A percentile compares a stretch with the other conserved stretches of the same genome.
phyloP scores from a whole-genome alignment of 2,113 vertebrate species.

The Meriones unguiculatus region DNA sequence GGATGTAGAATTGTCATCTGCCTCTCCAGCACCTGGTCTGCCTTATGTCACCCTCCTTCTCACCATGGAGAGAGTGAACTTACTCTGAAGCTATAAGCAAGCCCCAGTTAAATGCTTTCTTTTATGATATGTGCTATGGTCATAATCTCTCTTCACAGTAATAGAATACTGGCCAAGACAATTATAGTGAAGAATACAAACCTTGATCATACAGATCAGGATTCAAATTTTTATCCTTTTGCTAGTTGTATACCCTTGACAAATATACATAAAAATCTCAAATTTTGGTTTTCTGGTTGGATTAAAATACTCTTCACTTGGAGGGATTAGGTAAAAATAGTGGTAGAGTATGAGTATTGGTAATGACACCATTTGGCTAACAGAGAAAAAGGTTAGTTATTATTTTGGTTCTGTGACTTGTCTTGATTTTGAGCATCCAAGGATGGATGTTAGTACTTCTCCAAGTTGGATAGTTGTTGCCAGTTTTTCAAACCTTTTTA shows the following conservation, averaged over 20 bases:
- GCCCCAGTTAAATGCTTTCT: not conserved
- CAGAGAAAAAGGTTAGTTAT: not conserved
- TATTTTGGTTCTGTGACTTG: constrained; percentile 12
- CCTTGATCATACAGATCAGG: not conserved
- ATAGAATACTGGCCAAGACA: not conserved
- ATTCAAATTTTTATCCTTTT: not conserved
- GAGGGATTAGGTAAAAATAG: not conserved
- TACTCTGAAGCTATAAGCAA: not conserved
- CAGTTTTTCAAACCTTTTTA: not conserved
- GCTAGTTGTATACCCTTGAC: not conserved
- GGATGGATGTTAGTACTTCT: not conserved
- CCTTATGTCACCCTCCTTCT: not conserved
- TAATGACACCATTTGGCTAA: not conserved
- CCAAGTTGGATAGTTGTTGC: not conserved
- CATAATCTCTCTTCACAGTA: not conserved
- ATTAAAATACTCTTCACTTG: not conserved
- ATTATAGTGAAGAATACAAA: not conserved
- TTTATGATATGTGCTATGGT: not conserved
- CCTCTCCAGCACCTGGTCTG: not conserved
- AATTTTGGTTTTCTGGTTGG: not conserved
- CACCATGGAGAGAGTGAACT: not conserved
- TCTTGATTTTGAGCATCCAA: constrained; percentile 16
- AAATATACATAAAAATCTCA: constrained; percentile 35
- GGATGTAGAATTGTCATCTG: not conserved
- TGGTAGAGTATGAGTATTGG: not conserved